Base-by-base conservation (phyloP, 2,888 invertebrate species). In the Aleiodes testaceus region DNA sequence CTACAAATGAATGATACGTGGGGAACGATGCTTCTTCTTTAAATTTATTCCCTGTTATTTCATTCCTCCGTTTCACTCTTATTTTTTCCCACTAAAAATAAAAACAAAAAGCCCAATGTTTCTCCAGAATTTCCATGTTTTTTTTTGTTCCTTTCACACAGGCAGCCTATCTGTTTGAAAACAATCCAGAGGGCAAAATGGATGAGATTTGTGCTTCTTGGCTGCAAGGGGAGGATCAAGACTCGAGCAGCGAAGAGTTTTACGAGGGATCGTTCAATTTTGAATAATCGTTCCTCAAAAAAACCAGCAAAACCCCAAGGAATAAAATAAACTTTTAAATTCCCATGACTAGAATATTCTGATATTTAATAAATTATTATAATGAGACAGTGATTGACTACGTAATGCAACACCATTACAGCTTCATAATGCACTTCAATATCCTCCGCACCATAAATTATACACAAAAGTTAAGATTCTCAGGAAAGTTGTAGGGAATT, bases 151-250 rank as follows among this genome's bases (percentile, higher is more conserved):
- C 14, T 65, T n/a, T 53, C 12, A 20, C 66, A 52, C 76, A 91
- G 90, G 92, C 93, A 0, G 93, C 93, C 85, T 91, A 91, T 83
- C 84, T 93, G 65, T 93, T 93, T 86, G 91, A 90, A 80, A 88
- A 90, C 80, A 93, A 93, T 85, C 92, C 93, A 0, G 91, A 90
- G 76, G 93, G 93, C 0, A 91, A 91, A 85, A 92, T 92, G 91
- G 90, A 92, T 70, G 91, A 92, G 82, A 59, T 59, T 59, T 18
- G 16, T 7, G 16, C 42, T 59, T 12, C 22, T 26, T 36, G n/a
- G 42, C 92, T 47, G 26, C 14, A 26, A 26, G 30, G 42, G 18
- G 3, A 9, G 49, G 30, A 49, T 30, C 14, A n/a, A 36, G 36
- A 49, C 11, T 16, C 42, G 18, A 11, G 59, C 7, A 42, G 7